Evolutionary conservation across 1,140 invertebrate genomes (phyloP), one percentile per base, ranked within the genome.

Genomic region (Neuroterus valhalla): DNA sequence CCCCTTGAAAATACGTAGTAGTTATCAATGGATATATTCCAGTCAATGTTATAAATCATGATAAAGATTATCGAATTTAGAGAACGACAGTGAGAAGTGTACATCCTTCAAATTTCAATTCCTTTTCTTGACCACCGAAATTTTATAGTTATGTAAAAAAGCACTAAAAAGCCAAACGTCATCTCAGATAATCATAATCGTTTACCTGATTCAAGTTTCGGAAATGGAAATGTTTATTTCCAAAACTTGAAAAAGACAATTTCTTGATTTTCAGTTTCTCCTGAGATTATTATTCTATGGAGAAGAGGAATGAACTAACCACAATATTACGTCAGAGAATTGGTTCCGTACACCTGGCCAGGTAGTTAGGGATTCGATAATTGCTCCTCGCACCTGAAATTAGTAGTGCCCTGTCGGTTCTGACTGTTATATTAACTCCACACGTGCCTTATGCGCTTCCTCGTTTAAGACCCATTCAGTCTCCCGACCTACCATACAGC

Each of bases 311-410:
- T 62, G 12, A 62, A 26, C 31, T 62, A 62, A 62, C 12, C 55
- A 26, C 12, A 62, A 62, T 23, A 62, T 62, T 62, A 62, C 8
- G 31, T 38, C 31, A 8, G 31, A 38, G 10, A 1, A 38, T 38
- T 38, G 6, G 31, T 8, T 8, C 31, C 6, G 31, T 8, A 38
- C 55, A 62, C 21, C 55, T 38, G 55, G 26, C 23, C 12, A 62
- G 19, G 48, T 46, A 3, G 42, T 71, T 74, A 62, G 55, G 70
- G 70, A 79, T 26, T 31, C 68, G 75, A 74, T 79, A 79, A 79
- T 79, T 74, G 66, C 71, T 66, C 46, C 68, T 74, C 17, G 75
- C 71, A 74, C 66, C 62, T 71, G 43, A 77, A 74, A 79, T 79
- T 79, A 74, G 68, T 71, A 66, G 31, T 77, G 46, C 42, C 31